Percentiles rank a stretch among this genome's conserved stretches.
Evolutionary conservation across 2,888 invertebrate species (phyloP).

Genomic region (Diarsia brunnea): DNA sequence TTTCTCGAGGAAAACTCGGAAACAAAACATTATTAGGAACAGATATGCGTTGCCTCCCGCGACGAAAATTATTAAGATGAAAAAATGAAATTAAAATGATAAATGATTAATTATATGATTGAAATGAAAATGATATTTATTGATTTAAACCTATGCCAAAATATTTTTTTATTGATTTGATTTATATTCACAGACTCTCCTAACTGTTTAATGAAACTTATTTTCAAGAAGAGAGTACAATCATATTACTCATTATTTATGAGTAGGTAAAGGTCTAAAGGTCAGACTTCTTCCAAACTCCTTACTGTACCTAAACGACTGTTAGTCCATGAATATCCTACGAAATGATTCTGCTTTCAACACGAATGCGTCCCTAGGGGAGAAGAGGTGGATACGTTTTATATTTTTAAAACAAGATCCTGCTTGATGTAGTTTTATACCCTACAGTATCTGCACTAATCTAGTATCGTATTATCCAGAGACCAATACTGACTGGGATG

Average conservation of each 20-base stretch:
- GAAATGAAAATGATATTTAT: neutral
- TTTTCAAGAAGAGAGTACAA: neutral
- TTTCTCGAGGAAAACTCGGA: slow-evolving; percentile 30
- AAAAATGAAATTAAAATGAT: no score
- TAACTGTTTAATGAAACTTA: neutral
- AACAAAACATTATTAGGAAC: slow-evolving; percentile 29
- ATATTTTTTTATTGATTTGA: neutral
- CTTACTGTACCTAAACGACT: slow-evolving; percentile 12
- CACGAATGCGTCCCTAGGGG: slow-evolving; percentile 11
- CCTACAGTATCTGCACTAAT: neutral
- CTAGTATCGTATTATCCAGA: no score
- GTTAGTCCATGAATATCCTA: slow-evolving; percentile 44
- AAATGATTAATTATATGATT: no score
- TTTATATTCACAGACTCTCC: neutral
- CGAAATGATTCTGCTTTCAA: slow-evolving; percentile 45
- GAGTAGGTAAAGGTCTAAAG: slow-evolving; percentile 21
- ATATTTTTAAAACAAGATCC: slow-evolving; percentile 13
- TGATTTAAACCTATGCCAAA: neutral
- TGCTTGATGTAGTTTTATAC: neutral
- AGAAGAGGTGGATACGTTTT: slow-evolving; percentile 18
- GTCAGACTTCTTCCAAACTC: slow-evolving; percentile 30
- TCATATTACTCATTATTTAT: slow-evolving; percentile 8
- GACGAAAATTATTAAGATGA: slow-evolving; percentile 7
- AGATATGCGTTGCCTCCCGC: slow-evolving; percentile 2
- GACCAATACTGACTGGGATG: no score